phyloP scores from a whole-genome alignment of 2,888 invertebrate genomes.

The Hedychridium roseum region DNA sequence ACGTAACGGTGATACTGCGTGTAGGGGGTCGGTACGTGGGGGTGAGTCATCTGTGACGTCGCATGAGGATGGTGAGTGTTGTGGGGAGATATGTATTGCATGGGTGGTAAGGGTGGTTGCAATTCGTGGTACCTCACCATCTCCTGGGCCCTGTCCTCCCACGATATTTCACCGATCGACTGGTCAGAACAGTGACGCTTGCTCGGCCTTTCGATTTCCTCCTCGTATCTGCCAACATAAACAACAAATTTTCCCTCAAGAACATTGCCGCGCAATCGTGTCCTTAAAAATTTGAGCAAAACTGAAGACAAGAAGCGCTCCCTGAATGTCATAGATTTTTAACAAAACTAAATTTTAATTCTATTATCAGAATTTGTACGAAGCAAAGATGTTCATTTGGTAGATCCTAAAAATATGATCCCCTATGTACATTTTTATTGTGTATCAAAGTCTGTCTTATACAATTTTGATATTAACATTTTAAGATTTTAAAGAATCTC shows the following conservation, averaged over 20 bases:
- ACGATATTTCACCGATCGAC: slow-evolving; percentile 35
- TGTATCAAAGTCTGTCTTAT: no score
- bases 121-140: slow-evolving; percentile 60
- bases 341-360: not conserved
- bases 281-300: not conserved
- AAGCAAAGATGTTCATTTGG: no score
- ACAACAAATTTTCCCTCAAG: not conserved
- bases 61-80: slow-evolving; percentile 61
- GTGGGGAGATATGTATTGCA: slow-evolving; percentile 53
- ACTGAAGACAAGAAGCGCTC: not conserved
- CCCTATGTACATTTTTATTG: no score
- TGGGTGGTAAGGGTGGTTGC: slow-evolving; percentile 57
- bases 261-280: not conserved
- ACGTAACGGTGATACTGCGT: slow-evolving; percentile 63
- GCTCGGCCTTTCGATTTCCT: slow-evolving; percentile 50
- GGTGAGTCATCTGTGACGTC: slow-evolving; percentile 43
- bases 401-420: no score
- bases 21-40: slow-evolving; percentile 44
- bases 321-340: not conserved
- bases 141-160: slow-evolving; percentile 56
- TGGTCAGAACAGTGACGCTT: slow-evolving; percentile 53
- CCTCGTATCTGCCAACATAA: slow-evolving; percentile 48
- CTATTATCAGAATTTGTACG: not conserved
- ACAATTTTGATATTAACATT: no score
- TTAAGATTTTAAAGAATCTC: no score